These are phyloP conservation scores for Tetranychus piercei DNA, from an alignment of 2,888 invertebrate genomes.

Conservation along the genomic window DNA sequence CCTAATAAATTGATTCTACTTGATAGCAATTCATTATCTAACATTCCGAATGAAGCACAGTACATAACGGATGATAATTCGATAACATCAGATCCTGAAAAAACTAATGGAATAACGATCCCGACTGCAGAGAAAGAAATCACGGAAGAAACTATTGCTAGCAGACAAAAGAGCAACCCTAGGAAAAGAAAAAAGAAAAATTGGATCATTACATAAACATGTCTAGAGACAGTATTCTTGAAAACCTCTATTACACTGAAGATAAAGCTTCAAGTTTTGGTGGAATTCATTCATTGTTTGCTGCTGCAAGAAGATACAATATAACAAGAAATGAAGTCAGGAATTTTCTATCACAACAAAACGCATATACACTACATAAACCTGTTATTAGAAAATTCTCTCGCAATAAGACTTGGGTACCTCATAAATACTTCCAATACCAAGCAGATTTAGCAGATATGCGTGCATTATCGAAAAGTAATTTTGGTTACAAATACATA, in stretches of 20 bases:
- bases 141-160: too few relatives aligned
- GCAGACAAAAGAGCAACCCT: too few relatives aligned
- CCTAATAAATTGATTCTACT: background rate
- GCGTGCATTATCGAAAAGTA: slow-evolving; percentile 16
- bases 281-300: background rate
- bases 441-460: slow-evolving; percentile 27
- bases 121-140: too few relatives aligned
- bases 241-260: background rate
- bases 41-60: too few relatives aligned
- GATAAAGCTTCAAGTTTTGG: background rate
- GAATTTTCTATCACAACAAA: background rate
- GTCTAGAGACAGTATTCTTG: too few relatives aligned
- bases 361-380: slow-evolving; percentile 23
- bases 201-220: too few relatives aligned
- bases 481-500: slow-evolving; percentile 27
- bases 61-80: too few relatives aligned
- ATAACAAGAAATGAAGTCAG: background rate
- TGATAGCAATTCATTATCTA: too few relatives aligned
- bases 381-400: slow-evolving; percentile 16
- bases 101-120: too few relatives aligned
- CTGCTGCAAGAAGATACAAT: background rate
- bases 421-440: slow-evolving; percentile 26
- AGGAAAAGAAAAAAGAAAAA: too few relatives aligned
- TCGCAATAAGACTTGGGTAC: slow-evolving; percentile 22
- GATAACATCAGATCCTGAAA: too few relatives aligned